Evolutionary conservation across 1,140 invertebrate genomes (phyloP), one percentile per base, ranked within the genome.

Genomic region (Pomacea maculata): DNA sequence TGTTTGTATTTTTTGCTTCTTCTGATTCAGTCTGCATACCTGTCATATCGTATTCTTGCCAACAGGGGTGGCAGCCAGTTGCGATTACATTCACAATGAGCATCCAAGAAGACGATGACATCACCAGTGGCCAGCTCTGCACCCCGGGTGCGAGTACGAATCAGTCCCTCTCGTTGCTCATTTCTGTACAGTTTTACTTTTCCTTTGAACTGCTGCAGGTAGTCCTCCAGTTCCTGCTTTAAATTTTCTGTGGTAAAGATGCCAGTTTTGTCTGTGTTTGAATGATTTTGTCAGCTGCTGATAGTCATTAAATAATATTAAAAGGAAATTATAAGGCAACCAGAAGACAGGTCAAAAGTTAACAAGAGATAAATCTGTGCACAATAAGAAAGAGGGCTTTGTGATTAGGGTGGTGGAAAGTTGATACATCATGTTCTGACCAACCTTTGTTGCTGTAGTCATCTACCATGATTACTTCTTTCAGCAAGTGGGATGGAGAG

Each of bases 391-490:
- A 45, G 34, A 45, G 6, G 34, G 34, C 57, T 61, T 61, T 61
- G 9, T 61, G 57, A 61, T 61, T 17, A 61, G 15, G 57, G 11
- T 61, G 57, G 57, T 14, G 15, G 4, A 61, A 9, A 61, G 11
- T 17, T 61, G 15, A 61, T 45, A 6, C 6, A 6, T 61, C 15
- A 61, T 14, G 57, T 61, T 17, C 57, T n/a, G 25, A n/a, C 80
- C 86, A 89, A 95, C 95, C 94, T 94, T 99, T 99, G 91, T 98
- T 95, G 85, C 97, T 99, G 91, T 94, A 99, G 91, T 99, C 98
- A 92, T 99, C 98, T 0, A 99, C 98, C 86, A 99, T 92, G n/a
- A 99, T 93, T 87, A 99, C 94, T 94, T 99, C 98, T 89, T 99
- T 95, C 3, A 99, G 92, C 84, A 98, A 93, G 87, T 98, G 93